A percentile compares a stretch with the other conserved stretches of the same genome.
Evolutionary conservation across 2,888 invertebrate genomes (phyloP).

Genomic region (Rotaria socialis): DNA sequence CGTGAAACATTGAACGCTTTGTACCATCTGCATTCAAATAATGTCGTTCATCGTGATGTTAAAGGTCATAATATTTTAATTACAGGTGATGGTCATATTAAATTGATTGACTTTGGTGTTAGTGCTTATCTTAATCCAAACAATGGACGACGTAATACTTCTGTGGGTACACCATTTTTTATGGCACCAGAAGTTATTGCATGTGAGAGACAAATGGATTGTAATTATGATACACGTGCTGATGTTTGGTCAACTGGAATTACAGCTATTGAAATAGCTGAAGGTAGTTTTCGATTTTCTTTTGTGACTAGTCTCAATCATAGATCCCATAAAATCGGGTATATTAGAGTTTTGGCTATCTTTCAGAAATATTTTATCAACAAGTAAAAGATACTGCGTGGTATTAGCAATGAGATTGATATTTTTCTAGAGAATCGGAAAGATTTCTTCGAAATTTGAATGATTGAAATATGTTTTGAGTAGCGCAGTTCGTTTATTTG

Average conservation of each 20-base stretch:
- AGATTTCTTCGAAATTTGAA: too few species aligned
- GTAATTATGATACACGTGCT: constrained; percentile 74
- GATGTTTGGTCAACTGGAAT: constrained; percentile 90
- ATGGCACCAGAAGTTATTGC: constrained; percentile 89
- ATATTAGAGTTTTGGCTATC: too few species aligned
- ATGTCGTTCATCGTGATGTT: constrained; percentile 81
- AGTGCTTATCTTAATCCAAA: constrained; percentile 69
- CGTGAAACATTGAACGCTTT: constrained; percentile 78
- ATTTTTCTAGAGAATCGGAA: too few species aligned
- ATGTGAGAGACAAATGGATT: constrained; percentile 75
- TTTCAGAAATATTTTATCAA: too few species aligned
- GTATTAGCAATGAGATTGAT: too few species aligned
- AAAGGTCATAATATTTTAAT: constrained; percentile 81
- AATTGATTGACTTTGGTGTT: constrained; percentile 85
- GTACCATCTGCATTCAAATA: constrained; percentile 76
- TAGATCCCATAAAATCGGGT: too few species aligned
- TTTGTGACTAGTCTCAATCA: too few species aligned
- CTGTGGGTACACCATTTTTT: constrained; percentile 84
- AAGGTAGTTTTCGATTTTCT: constrained; percentile 58
- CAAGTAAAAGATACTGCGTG: too few species aligned
- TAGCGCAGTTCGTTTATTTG: too few species aligned
- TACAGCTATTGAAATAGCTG: constrained; percentile 82
- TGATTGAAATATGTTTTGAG: too few species aligned
- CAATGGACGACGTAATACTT: constrained; percentile 66
- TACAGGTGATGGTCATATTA: constrained; percentile 76